Evolutionary conservation across 2,888 invertebrate genomes (phyloP), one percentile per base, ranked within the genome.

Genomic region (Alcis repandata): DNA sequence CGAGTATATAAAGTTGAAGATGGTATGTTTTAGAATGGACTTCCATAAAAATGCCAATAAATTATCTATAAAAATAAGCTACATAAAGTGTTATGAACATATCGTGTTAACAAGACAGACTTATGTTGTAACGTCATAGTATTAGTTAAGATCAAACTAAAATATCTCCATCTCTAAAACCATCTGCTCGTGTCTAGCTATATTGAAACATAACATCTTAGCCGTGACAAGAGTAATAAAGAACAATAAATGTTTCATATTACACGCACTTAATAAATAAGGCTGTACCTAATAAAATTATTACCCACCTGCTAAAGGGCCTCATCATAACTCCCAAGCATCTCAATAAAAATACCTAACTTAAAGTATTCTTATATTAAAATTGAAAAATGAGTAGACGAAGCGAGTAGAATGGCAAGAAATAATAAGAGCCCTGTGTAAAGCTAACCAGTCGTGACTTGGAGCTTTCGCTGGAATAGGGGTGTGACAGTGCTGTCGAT

Each of bases 371-470:
- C 73, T 70, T 76, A 73, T 75, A 74, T 77, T 77, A 76, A 80
- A 80, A 82, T 80, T 80, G 80, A 82, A 82, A 82, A 82, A 80
- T 80, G 76, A 79, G 75, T 77, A 73, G 71, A 74, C 73, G 73
- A 71, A 59, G 69, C 65, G 62, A 52, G 43, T 67, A 68, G 71
- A 78, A 76, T 69, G 80, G 82, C 82, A 86, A 86, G 85, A 88
- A 88, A 89, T 90, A 89, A 89, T 88, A 88, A 86, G 85, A 85
- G 81, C 82, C 82, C 80, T 83, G 85, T 84, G 83, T 83, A 82
- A 85, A 87, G 84, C 86, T 87, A 89, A 88, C 88, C 86, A 84
- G 86, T 90, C 90, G 90, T 89, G 90, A 90, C 90, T 89, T 76
- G 82, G 64, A 80, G 85, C 88, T 86, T 88, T 86, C 79, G 81